Evolutionary conservation across 2,113 vertebrate genomes (phyloP).

Genomic region (Crotalus tigris): DNA sequence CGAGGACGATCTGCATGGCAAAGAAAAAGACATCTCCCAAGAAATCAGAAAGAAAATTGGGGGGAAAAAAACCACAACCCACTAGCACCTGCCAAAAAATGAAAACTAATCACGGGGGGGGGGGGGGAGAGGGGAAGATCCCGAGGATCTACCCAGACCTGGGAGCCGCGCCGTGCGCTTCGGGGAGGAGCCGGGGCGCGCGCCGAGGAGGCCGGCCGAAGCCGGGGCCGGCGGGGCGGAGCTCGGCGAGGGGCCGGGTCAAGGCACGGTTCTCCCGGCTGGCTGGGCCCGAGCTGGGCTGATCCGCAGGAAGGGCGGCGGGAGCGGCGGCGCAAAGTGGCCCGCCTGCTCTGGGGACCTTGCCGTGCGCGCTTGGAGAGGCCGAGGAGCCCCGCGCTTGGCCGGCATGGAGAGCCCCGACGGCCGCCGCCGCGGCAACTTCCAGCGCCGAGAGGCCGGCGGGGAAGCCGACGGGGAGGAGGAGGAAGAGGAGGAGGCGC

Average conservation of each 20-base stretch:
- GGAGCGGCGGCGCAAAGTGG: not conserved
- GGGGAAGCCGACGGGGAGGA: not conserved
- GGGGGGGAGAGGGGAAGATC: rapidly evolving
- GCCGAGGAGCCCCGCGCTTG: not conserved
- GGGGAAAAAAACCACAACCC: not conserved
- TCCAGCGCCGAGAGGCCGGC: not conserved
- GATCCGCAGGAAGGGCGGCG: slow-evolving; percentile 17
- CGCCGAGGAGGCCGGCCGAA: not conserved
- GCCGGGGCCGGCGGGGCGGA: slow-evolving; percentile 1
- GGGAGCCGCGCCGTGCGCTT: not conserved
- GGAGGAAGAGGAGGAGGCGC: not conserved
- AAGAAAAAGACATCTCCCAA: not conserved
- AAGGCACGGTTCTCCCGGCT: not conserved
- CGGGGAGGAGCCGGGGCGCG: slow-evolving; percentile 15
- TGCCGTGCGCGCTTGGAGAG: not conserved
- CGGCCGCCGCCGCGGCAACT: not conserved
- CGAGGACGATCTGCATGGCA: not conserved
- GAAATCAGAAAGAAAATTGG: not conserved
- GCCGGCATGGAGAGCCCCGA: not conserved
- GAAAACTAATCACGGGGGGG: not conserved
- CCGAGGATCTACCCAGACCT: too few species aligned
- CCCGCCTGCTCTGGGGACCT: not conserved
- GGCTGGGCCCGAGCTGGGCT: not conserved
- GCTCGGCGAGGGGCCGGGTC: slow-evolving; percentile 49
- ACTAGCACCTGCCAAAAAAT: not conserved